phyloP scores from a whole-genome alignment of 2,888 invertebrate species.

The Boloria euphrosyne region DNA sequence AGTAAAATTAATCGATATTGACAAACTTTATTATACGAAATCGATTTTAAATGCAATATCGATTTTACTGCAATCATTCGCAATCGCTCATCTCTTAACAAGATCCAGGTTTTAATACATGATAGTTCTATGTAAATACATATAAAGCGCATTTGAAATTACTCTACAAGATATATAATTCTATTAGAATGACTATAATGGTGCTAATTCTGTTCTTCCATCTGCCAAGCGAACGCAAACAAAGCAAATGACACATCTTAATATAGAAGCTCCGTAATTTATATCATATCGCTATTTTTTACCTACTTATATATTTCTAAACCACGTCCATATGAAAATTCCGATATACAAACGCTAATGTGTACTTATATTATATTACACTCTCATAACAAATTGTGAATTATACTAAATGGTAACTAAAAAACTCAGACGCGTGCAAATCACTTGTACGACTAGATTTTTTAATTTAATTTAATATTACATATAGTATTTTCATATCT shows the following conservation, averaged over 20 bases:
- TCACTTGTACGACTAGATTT: slow-evolving; percentile 73
- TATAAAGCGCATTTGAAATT: slow-evolving; percentile 58
- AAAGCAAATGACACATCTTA: slow-evolving; percentile 43
- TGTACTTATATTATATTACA: slow-evolving; percentile 68
- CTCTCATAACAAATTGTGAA: slow-evolving; percentile 72
- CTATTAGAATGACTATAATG: slow-evolving; percentile 39
- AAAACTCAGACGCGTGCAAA: slow-evolving; percentile 64
- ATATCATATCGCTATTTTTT: slow-evolving; percentile 52
- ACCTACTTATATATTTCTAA: slow-evolving; percentile 63
- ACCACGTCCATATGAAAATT: slow-evolving; percentile 69
- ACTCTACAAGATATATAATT: slow-evolving; percentile 42
- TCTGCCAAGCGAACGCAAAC: slow-evolving; percentile 36
- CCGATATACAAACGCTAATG: slow-evolving; percentile 74
- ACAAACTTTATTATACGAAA: background rate
- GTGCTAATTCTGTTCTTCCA: slow-evolving; percentile 23
- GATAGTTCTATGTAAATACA: slow-evolving; percentile 50
- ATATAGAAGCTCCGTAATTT: slow-evolving; percentile 50
- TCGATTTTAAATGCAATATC: background rate
- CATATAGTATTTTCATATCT: slow-evolving; percentile 74
- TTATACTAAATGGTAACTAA: slow-evolving; percentile 47
- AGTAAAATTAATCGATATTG: background rate
- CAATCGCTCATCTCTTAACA: background rate
- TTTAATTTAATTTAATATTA: slow-evolving; percentile 69
- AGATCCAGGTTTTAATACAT: slow-evolving; percentile 22
- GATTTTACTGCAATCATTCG: background rate